These are phyloP conservation scores for Diplosoma virens DNA, from an alignment of 23 tunicate genomes.

Conservation along the genomic window DNA sequence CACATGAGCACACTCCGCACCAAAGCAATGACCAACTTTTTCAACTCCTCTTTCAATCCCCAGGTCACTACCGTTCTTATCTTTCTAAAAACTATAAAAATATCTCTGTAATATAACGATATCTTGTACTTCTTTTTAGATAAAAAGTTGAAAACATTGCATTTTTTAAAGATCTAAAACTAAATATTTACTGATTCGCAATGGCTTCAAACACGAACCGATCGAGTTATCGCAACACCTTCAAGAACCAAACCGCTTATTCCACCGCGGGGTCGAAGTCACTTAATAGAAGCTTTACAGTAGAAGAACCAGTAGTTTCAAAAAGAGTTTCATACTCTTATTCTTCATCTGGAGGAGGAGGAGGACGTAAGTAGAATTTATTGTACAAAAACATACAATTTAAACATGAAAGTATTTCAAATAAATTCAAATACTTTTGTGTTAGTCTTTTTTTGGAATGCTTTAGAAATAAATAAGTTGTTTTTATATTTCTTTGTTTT, in stretches of 20 bases:
- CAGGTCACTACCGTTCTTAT: too few relatives aligned
- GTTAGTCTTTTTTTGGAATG: background rate
- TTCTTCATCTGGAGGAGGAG: slow-evolving; percentile 38
- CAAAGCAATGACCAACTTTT: too few relatives aligned
- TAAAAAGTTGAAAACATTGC: too few relatives aligned
- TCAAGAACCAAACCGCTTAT: slow-evolving; percentile 87
- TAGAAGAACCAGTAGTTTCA: slow-evolving; percentile 61
- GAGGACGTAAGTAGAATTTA: slow-evolving; percentile 12
- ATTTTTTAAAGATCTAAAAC: too few relatives aligned
- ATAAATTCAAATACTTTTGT: too few relatives aligned
- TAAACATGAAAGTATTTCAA: too few relatives aligned
- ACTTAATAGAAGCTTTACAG: background rate
- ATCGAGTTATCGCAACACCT: slow-evolving; percentile 92
- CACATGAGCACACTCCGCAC: too few relatives aligned
- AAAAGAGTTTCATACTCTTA: slow-evolving; percentile 75
- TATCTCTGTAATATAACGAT: too few relatives aligned
- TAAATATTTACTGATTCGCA: too few relatives aligned
- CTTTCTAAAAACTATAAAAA: too few relatives aligned
- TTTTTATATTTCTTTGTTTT: background rate
- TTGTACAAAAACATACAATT: background rate
- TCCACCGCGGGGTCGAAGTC: slow-evolving; percentile 84
- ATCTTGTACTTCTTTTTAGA: too few relatives aligned
- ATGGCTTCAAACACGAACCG: slow-evolving; percentile 52
- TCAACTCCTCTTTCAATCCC: too few relatives aligned
- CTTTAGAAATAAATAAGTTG: background rate